phyloP scores from a whole-genome alignment of 2,113 vertebrate species.

The Lipophrys pholis region DNA sequence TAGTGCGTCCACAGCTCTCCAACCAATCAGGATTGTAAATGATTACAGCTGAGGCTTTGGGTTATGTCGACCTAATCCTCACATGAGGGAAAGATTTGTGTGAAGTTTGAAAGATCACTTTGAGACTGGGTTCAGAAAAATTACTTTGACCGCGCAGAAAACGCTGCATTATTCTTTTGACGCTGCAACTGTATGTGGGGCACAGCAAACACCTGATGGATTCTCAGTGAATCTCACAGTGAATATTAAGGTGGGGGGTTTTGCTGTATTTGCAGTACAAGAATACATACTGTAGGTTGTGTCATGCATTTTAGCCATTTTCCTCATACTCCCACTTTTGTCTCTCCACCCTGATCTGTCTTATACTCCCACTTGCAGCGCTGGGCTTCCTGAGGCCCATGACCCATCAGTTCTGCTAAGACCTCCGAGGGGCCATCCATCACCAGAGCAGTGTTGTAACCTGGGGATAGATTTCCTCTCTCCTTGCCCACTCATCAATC shows the following conservation, averaged over 20 bases:
- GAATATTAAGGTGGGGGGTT: not conserved
- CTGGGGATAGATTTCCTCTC: slow-evolving; percentile 82
- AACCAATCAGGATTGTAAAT: not conserved
- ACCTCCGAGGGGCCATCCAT: slow-evolving; percentile 81
- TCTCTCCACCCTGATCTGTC: slow-evolving; percentile 21
- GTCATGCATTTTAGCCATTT: too few species aligned
- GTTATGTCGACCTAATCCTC: not conserved
- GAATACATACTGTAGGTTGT: too few species aligned
- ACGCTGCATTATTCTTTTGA: slow-evolving; percentile 14
- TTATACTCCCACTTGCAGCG: slow-evolving; percentile 50
- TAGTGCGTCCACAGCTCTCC: not conserved
- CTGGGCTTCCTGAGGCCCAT: slow-evolving; percentile 60
- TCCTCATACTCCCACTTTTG: slow-evolving; percentile 1
- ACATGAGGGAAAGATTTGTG: not conserved
- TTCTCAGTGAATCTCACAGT: slow-evolving; percentile 3
- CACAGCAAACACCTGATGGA: slow-evolving; percentile 18
- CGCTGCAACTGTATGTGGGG: slow-evolving; percentile 8
- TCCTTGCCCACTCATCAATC: slow-evolving; percentile 82
- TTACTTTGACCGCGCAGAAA: slow-evolving; percentile 3
- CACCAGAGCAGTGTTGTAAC: slow-evolving; percentile 73
- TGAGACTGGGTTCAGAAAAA: too few species aligned
- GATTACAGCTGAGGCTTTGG: not conserved
- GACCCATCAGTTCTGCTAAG: slow-evolving; percentile 76
- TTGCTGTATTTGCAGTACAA: not conserved
- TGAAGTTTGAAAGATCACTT: not conserved